Percentiles rank a stretch among this genome's conserved stretches.
Evolutionary conservation across 2,113 vertebrate genomes (phyloP).

Genomic region (Rhipidura dahli): DNA sequence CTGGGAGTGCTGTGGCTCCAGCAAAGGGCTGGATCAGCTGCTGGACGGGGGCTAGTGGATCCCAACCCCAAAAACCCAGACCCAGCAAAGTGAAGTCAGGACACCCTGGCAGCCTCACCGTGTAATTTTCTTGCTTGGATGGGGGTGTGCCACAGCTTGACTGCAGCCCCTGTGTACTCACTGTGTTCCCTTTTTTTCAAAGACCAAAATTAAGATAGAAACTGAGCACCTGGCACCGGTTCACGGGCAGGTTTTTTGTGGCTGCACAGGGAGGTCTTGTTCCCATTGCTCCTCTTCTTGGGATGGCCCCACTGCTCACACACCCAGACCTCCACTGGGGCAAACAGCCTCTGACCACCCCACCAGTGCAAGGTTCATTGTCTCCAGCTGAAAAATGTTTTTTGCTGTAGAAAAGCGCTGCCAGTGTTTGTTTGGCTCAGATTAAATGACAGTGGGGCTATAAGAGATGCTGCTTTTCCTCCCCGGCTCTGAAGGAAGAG

Average conservation of each 20-base stretch:
- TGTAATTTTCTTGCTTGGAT: conserved; percentile 41
- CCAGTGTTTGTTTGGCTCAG: not conserved
- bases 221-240: not conserved
- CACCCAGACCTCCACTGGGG: not conserved
- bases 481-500: not conserved
- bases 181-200: not conserved
- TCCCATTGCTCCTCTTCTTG: not conserved
- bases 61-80: not conserved
- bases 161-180: conserved; percentile 42
- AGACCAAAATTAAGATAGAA: conserved; percentile 45
- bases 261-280: conserved; percentile 15
- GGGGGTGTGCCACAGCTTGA: not conserved
- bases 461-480: not conserved
- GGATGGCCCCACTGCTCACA: not conserved
- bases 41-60: not conserved
- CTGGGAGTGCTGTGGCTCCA: not conserved
- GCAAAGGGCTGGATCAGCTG: not conserved
- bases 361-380: not conserved
- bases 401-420: not conserved
- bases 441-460: not conserved
- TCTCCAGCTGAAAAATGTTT: not conserved
- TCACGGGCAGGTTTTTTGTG: not conserved
- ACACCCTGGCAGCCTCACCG: conserved; percentile 2
- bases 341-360: not conserved
- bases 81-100: conserved; percentile 11